Evolutionary conservation across 2,888 invertebrate genomes (phyloP).

Genomic region (Pandemis corylana): DNA sequence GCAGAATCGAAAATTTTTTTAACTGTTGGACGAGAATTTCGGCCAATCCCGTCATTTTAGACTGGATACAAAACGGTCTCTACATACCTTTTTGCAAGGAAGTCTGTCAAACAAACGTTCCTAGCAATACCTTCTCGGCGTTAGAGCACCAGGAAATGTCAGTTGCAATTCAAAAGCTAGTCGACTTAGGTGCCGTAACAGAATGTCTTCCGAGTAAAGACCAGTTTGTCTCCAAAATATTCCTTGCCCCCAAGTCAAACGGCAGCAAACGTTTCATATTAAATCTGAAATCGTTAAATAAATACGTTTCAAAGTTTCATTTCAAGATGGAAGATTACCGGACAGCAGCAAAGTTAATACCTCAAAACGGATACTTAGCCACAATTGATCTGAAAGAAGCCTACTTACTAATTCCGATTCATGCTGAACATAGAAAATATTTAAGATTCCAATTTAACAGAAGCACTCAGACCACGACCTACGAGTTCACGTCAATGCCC

Average conservation of each 20-base stretch:
- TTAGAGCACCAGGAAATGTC: background rate
- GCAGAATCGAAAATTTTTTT: background rate
- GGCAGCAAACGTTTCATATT: background rate
- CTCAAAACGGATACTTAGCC: background rate
- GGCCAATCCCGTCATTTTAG: background rate
- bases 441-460: slow-evolving; percentile 1
- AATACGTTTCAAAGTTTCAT: background rate
- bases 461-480: background rate
- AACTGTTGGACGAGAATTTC: background rate
- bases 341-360: background rate
- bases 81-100: background rate
- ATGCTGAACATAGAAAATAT: background rate
- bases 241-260: background rate
- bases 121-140: background rate
- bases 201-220: background rate
- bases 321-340: slow-evolving; percentile 19
- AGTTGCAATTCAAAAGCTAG: background rate
- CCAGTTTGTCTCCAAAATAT: background rate
- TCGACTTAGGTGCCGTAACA: background rate
- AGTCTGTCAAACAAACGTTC: background rate
- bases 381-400: slow-evolving; percentile 3
- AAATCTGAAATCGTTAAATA: background rate
- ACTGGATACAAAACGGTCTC: background rate
- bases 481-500: background rate
- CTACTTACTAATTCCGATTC: slow-evolving; percentile 7